These are phyloP conservation scores for Chondrosia reniformis DNA, from an alignment of 37 sponge, comb jelly and placozoan genomes.

Conservation along the genomic window DNA sequence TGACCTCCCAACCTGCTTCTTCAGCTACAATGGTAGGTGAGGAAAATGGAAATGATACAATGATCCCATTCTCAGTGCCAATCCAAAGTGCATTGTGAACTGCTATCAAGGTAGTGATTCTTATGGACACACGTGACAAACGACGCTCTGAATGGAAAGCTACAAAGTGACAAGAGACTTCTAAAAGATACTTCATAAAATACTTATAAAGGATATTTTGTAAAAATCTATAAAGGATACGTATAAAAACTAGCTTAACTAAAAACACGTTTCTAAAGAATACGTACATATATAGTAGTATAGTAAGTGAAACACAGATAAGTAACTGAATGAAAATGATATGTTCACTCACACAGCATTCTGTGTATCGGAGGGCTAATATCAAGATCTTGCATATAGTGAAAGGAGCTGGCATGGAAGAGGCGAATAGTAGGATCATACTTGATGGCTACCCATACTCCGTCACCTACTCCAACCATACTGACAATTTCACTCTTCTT, in stretches of 20 bases:
- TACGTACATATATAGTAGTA: too few species aligned
- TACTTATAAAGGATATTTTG: too few species aligned
- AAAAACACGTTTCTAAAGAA: too few species aligned
- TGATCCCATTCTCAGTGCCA: conserved; percentile 76
- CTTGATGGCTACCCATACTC: conserved; percentile 85
- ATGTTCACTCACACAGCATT: conserved; percentile 52
- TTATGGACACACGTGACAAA: conserved; percentile 49
- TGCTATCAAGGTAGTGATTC: conserved; percentile 52
- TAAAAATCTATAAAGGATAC: too few species aligned
- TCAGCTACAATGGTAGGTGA: conserved; percentile 59
- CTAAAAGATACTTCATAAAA: too few species aligned
- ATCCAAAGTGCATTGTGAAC: conserved; percentile 80
- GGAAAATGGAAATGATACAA: conserved; percentile 69
- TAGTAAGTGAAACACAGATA: too few species aligned
- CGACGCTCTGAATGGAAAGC: conserved; percentile 69
- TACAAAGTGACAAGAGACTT: neutral
- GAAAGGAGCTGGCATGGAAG: conserved; percentile 69
- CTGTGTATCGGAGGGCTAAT: conserved; percentile 61
- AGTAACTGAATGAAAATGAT: too few species aligned
- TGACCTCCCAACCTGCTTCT: conserved; percentile 75
- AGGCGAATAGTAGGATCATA: conserved; percentile 72
- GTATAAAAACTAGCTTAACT: too few species aligned
- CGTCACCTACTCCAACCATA: conserved; percentile 71
- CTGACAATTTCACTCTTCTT: conserved; percentile 54
- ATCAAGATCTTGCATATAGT: conserved; percentile 83